These are phyloP conservation scores for Trissoscelio sp. DNA, from an alignment of 2,888 invertebrate species.

Conservation along the genomic window DNA sequence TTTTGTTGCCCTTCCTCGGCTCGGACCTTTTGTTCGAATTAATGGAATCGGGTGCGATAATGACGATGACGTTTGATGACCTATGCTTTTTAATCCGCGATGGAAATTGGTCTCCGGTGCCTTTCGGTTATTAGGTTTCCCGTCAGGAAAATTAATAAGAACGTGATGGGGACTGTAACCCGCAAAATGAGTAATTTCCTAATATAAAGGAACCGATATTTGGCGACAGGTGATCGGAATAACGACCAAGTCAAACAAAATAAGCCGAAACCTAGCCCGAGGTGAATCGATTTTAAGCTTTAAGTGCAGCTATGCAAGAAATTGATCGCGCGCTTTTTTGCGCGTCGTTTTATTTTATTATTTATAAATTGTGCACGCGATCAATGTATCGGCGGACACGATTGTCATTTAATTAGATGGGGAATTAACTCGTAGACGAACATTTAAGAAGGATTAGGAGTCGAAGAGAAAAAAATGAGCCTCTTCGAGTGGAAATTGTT, in stretches of 20 bases:
- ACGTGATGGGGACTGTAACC: constrained; percentile 25
- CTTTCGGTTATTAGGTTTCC: constrained; percentile 35
- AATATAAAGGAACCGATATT: constrained; percentile 43
- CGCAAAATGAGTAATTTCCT: constrained; percentile 31
- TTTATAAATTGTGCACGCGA: constrained; percentile 8
- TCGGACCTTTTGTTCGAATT: constrained; percentile 31
- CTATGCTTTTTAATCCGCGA: neutral
- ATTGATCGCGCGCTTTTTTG: constrained; percentile 23
- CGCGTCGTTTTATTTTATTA: constrained; percentile 12
- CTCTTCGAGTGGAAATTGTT: neutral
- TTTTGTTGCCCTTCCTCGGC: neutral
- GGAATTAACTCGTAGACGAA: neutral
- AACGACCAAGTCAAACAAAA: constrained; percentile 8
- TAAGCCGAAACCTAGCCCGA: neutral
- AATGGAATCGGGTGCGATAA: constrained; percentile 32
- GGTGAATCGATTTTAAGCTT: constrained; percentile 43
- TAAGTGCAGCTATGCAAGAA: constrained; percentile 43
- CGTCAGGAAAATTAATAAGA: constrained; percentile 45
- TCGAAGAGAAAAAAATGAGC: neutral
- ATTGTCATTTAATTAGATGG: constrained; percentile 3
- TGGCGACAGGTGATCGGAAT: constrained; percentile 34
- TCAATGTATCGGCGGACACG: neutral
- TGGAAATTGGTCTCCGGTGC: constrained; percentile 1
- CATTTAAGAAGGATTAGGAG: neutral
- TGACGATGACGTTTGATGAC: constrained; percentile 9